phyloP scores from a whole-genome alignment of 2,888 invertebrate species.

The Eristalis intricaria region DNA sequence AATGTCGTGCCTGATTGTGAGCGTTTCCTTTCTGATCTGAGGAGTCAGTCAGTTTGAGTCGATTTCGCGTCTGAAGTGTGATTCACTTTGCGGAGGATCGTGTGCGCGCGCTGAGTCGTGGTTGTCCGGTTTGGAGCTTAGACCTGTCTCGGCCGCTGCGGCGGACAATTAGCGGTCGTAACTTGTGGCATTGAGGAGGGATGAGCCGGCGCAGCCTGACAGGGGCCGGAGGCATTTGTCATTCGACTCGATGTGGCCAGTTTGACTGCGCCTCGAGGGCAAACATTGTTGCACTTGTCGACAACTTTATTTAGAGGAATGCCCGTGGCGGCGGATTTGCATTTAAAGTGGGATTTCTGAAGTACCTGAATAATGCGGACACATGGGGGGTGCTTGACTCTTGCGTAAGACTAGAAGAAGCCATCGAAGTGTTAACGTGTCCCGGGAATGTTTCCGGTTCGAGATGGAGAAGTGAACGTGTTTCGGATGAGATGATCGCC shows the following conservation, averaged over 20 bases:
- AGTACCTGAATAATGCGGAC: background rate
- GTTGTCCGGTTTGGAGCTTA: background rate
- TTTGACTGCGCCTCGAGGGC: background rate
- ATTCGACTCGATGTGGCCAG: background rate
- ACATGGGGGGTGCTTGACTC: background rate
- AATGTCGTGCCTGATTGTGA: conserved; percentile 17
- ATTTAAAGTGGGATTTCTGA: background rate
- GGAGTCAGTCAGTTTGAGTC: conserved; percentile 63
- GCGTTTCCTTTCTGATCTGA: conserved; percentile 33
- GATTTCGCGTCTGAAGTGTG: conserved; percentile 42
- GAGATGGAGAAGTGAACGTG: too few species aligned
- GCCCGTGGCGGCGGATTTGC: background rate
- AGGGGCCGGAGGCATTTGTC: background rate
- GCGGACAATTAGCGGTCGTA: background rate
- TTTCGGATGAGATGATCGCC: too few species aligned
- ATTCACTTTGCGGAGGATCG: background rate
- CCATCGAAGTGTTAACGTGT: too few species aligned
- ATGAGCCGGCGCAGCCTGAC: background rate
- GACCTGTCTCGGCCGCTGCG: background rate
- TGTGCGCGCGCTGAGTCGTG: background rate
- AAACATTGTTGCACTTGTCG: background rate
- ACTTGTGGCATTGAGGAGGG: background rate
- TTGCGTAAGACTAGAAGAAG: background rate
- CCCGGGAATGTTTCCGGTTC: too few species aligned
- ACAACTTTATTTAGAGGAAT: background rate